Conservation (phyloP, 2,888 invertebrate species). For the Acleris laterana region DNA sequence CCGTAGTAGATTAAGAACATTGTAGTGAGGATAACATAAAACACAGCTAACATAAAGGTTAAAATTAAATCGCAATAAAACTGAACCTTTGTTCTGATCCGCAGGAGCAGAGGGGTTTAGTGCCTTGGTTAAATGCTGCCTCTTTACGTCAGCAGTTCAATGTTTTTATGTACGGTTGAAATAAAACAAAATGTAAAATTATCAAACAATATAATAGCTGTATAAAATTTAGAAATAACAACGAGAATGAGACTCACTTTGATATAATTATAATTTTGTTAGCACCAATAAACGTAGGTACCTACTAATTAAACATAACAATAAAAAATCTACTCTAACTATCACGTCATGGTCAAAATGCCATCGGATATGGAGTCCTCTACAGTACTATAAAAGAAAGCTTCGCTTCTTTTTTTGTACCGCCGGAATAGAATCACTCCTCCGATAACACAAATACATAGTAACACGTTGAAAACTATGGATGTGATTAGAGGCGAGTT, state of each 20-base stretch:
- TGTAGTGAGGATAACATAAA: too few species aligned
- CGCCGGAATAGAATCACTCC: constrained; percentile 20
- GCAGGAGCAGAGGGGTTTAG: neutral
- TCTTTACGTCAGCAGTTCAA: too few species aligned
- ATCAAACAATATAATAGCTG: constrained; percentile 5
- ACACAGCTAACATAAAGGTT: too few species aligned
- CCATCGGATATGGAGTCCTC: constrained; percentile 37
- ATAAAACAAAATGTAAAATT: constrained; percentile 14
- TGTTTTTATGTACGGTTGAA: neutral
- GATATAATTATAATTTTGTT: constrained; percentile 20
- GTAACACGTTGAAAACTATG: constrained; percentile 34
- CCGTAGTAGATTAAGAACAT: too few species aligned
- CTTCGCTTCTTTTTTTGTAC: constrained; percentile 29
- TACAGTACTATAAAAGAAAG: constrained; percentile 30
- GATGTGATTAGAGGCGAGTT: constrained; percentile 25
- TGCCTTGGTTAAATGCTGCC: neutral
- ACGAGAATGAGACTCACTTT: constrained; percentile 5
- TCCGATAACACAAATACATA: constrained; percentile 26
- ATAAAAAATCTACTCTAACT: constrained; percentile 1
- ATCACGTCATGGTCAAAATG: constrained; percentile 35
- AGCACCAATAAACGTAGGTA: constrained; percentile 15
- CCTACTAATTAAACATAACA: constrained; percentile 12
- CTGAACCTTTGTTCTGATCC: constrained; percentile 23
- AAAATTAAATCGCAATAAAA: neutral
- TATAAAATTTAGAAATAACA: constrained; percentile 22